Percentiles rank a stretch among this genome's conserved stretches.
phyloP scores from a whole-genome alignment of 2,797 vertebrate species.

The Bradypodion pumilum region DNA sequence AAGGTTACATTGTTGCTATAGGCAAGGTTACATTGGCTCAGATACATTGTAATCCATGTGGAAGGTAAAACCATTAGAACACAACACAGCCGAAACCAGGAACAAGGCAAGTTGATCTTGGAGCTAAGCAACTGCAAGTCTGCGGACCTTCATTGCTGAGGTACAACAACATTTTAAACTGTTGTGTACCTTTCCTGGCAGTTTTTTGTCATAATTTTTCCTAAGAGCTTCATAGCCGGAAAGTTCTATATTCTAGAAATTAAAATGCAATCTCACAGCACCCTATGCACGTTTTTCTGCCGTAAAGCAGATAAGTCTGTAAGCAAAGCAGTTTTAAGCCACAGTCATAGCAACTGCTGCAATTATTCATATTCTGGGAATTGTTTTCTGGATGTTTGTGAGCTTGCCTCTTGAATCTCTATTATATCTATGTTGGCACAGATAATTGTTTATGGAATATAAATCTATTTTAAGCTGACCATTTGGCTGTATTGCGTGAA shows the following conservation, averaged over 20 bases:
- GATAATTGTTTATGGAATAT: conserved; percentile 12
- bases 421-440: not conserved
- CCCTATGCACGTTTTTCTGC: not conserved
- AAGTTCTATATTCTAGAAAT: not conserved
- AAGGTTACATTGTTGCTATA: too few species aligned
- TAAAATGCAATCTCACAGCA: not conserved
- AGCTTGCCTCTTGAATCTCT: not conserved
- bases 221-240: not conserved
- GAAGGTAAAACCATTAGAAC: too few species aligned
- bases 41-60: too few species aligned
- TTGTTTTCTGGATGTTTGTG: not conserved
- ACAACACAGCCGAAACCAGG: too few species aligned
- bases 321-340: not conserved
- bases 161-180: too few species aligned
- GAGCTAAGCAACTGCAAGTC: too few species aligned
- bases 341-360: conserved; percentile 8
- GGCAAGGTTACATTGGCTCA: too few species aligned
- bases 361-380: conserved; percentile 20
- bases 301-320: conserved; percentile 7
- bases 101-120: too few species aligned
- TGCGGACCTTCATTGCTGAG: too few species aligned
- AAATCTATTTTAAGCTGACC: conserved; percentile 25
- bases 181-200: too few species aligned
- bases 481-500: not conserved
- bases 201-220: not conserved